Evolutionary conservation across 1,140 invertebrate species (phyloP).

Genomic region (Platyura marginata): DNA sequence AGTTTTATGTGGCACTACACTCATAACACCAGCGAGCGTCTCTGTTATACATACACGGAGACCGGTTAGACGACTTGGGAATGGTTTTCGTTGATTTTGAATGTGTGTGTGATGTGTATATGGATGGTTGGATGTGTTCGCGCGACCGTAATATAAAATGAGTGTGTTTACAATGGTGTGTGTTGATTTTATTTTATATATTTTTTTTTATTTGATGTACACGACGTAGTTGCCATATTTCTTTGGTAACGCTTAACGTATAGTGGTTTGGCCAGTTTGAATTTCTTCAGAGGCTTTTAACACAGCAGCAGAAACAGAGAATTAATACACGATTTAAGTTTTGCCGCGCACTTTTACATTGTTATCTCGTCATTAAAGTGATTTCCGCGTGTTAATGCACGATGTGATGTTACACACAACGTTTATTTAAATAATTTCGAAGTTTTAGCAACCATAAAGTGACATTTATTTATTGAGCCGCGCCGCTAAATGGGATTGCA

Average conservation of each 20-base stretch:
- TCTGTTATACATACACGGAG: neutral
- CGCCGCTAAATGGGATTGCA: no score
- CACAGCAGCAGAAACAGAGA: neutral
- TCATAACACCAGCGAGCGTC: no score
- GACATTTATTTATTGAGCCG: no score
- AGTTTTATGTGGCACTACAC: neutral
- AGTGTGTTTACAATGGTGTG: neutral
- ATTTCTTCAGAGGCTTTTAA: neutral
- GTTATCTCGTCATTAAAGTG: constrained; percentile 3
- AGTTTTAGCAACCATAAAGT: no score
- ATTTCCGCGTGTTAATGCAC: constrained; percentile 2
- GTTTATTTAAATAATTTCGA: no score
- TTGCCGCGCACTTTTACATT: constrained; percentile 1
- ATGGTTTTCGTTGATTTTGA: neutral
- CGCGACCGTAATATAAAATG: no score
- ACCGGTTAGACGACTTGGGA: neutral
- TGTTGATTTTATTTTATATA: neutral
- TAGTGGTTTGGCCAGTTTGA: neutral
- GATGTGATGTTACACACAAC: neutral
- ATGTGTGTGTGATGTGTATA: no score
- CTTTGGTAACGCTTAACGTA: neutral
- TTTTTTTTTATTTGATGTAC: neutral
- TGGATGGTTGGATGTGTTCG: neutral
- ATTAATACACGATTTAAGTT: neutral
- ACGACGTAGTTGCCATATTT: neutral